phyloP scores from a whole-genome alignment of 2,888 invertebrate genomes.

The Eutolmus rufibarbis region DNA sequence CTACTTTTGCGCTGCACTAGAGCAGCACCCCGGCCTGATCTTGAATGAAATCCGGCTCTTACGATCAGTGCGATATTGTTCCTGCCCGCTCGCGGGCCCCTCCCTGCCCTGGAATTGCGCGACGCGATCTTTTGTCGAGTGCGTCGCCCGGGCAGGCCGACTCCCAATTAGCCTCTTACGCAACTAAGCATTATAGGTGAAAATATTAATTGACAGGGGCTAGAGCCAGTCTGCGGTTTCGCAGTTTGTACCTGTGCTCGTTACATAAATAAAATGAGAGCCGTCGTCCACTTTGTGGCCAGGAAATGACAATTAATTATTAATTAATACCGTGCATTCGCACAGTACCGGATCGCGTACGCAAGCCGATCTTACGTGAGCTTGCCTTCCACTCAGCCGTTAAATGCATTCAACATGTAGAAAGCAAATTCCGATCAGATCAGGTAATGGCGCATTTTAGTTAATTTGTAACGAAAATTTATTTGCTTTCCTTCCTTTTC shows the following conservation, averaged over 20 bases:
- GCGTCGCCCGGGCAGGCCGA: neutral
- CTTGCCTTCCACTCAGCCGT: neutral
- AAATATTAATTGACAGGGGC: conserved; percentile 10
- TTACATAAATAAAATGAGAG: neutral
- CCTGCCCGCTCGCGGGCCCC: neutral
- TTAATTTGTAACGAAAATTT: neutral
- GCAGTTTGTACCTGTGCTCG: neutral
- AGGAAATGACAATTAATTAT: conserved; percentile 15
- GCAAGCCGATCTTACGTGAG: neutral
- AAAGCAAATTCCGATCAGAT: neutral
- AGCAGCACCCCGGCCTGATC: conserved; percentile 1
- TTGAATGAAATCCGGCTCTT: conserved; percentile 33
- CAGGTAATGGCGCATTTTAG: neutral
- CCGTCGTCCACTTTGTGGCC: neutral
- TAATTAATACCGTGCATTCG: conserved; percentile 8
- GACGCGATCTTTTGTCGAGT: neutral
- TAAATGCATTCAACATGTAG: neutral
- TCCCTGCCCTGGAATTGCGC: neutral
- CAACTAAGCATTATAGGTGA: neutral
- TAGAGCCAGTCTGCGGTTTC: neutral
- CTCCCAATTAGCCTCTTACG: conserved; percentile 18
- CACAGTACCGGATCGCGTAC: neutral
- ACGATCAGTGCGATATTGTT: conserved; percentile 29
- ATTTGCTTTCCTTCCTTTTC: neutral
- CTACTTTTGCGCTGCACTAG: conserved; percentile 21